These are phyloP conservation scores for Drosophila persimilis DNA, from an alignment of 1,140 invertebrate species.

Conservation along the genomic window DNA sequence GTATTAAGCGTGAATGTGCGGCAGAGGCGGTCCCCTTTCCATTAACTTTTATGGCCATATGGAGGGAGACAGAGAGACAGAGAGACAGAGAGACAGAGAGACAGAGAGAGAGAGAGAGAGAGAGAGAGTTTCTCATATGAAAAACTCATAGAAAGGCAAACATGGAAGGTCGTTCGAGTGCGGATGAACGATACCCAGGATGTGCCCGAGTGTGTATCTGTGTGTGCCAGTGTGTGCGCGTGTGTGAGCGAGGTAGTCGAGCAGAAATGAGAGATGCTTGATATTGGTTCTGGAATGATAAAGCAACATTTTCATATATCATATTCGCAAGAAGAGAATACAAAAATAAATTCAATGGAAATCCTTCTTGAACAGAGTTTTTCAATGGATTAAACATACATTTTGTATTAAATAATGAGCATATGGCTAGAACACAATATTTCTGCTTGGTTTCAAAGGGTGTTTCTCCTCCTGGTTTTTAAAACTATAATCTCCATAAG, in stretches of 20 bases:
- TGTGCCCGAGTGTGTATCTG: neutral
- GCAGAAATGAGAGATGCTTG: conserved; percentile 32
- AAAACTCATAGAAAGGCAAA: conserved; percentile 18
- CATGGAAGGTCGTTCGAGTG: conserved; percentile 39
- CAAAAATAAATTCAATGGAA: neutral
- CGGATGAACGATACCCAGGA: conserved; percentile 14
- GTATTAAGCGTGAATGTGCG: conserved; percentile 37
- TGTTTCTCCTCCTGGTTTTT: no score
- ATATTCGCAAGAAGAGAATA: conserved; percentile 13
- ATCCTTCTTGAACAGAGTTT: neutral
- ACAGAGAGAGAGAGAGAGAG: no score
- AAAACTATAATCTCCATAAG: no score
- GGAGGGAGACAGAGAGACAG: neutral
- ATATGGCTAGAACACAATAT: no score
- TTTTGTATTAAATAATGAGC: no score
- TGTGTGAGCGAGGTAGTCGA: conserved; percentile 19
- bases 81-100: neutral
- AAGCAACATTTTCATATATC: conserved; percentile 19
- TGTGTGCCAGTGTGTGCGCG: neutral
- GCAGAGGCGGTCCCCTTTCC: neutral
- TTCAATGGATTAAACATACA: no score
- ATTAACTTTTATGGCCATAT: conserved; percentile 48
- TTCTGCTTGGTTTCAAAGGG: no score
- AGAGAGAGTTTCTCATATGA: conserved; percentile 23
- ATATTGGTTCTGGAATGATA: conserved; percentile 24